Percentiles rank a stretch among this genome's conserved stretches.
These are phyloP conservation scores for Zaprionus davidi DNA, from an alignment of 1,140 invertebrate species.

Conservation along the genomic window DNA sequence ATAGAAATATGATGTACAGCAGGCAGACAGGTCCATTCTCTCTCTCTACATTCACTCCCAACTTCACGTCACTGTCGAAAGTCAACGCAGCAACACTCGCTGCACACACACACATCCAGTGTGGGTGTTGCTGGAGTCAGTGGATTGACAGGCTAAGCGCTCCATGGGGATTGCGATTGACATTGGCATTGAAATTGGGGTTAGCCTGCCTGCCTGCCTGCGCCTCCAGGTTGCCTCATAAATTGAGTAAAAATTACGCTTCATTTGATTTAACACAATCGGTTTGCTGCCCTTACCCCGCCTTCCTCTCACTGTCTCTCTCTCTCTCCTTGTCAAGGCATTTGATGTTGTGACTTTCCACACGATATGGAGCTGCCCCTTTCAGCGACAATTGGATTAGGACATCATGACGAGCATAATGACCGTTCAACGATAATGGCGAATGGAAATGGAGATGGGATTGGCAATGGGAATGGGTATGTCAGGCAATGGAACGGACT, in stretches of 20 bases:
- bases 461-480: background rate
- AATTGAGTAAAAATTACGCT: constrained; percentile 82
- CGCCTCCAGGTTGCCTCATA: constrained; percentile 46
- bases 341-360: constrained; percentile 41
- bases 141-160: constrained; percentile 70
- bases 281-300: constrained; percentile 36
- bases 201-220: constrained; percentile 26
- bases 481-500: background rate
- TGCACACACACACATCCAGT: constrained; percentile 3
- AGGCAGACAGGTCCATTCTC: constrained; percentile 35
- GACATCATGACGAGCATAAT: constrained; percentile 32
- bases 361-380: constrained; percentile 9
- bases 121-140: constrained; percentile 15
- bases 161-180: constrained; percentile 60
- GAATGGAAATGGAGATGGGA: background rate
- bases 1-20: constrained; percentile 75
- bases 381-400: constrained; percentile 55
- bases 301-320: no score
- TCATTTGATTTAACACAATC: constrained; percentile 83
- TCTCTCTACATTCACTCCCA: constrained; percentile 9
- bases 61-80: constrained; percentile 59
- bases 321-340: constrained; percentile 37
- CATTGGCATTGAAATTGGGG: constrained; percentile 38
- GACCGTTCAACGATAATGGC: constrained; percentile 5
- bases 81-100: constrained; percentile 47